Percentiles rank a stretch among this genome's conserved stretches.
These are phyloP conservation scores for Ptychobarbus kaznakovi DNA, from an alignment of 2,797 vertebrate species.

Conservation along the genomic window DNA sequence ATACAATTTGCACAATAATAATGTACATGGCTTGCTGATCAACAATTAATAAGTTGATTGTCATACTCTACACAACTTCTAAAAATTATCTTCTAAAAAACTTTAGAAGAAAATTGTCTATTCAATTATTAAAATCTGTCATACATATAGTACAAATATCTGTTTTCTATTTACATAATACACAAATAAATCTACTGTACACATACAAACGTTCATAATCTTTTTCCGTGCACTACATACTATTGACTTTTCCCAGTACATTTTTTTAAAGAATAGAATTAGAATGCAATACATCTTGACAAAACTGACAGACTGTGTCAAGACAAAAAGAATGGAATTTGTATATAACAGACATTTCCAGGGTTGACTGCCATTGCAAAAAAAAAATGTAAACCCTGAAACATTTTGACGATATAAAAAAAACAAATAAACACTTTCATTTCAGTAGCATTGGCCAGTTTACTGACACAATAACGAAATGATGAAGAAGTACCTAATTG, in stretches of 20 bases:
- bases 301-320: no score
- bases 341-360: no score
- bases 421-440: no score
- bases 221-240: no score
- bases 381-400: no score
- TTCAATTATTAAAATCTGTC: background rate
- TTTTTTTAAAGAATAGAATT: no score
- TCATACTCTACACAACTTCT: background rate
- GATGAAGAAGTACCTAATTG: background rate
- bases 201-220: background rate
- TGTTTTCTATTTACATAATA: background rate
- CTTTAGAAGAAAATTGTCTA: no score
- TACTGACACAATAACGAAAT: background rate
- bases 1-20: background rate
- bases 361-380: no score
- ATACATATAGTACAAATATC: background rate
- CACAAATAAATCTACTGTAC: background rate
- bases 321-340: no score
- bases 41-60: background rate
- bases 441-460: background rate
- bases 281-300: no score
- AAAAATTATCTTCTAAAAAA: background rate
- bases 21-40: background rate
- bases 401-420: no score
- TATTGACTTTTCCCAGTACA: no score